These are phyloP conservation scores for Trichogramma pretiosum DNA, from an alignment of 1,140 invertebrate species.

Conservation along the genomic window DNA sequence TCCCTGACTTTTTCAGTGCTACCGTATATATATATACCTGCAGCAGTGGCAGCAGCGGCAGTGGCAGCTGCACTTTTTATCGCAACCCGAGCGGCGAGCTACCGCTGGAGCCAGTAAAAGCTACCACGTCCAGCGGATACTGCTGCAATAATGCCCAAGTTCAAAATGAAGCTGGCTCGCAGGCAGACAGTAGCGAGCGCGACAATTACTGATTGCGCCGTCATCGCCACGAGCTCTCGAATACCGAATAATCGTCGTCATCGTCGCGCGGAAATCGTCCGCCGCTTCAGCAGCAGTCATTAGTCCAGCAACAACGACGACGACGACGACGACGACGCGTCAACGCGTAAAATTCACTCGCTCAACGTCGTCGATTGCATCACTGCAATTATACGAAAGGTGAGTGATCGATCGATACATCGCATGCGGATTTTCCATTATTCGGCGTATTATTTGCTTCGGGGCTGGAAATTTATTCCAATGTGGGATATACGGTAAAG, in stretches of 20 bases:
- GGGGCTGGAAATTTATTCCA: too few species aligned
- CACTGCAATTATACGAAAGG: background rate
- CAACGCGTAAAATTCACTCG: background rate
- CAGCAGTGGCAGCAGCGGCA: background rate
- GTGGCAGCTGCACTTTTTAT: background rate
- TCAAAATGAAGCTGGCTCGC: conserved; percentile 26
- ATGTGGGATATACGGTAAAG: too few species aligned
- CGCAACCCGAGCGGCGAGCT: background rate
- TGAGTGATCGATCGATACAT: too few species aligned
- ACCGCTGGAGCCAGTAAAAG: background rate
- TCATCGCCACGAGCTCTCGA: background rate
- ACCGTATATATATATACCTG: too few species aligned
- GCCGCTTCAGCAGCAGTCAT: background rate
- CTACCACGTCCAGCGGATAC: background rate
- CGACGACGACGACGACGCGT: too few species aligned
- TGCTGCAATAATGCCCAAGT: conserved; percentile 26
- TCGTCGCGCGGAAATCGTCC: background rate
- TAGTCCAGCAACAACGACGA: background rate
- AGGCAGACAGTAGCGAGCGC: background rate
- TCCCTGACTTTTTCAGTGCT: too few species aligned
- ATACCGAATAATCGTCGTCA: background rate
- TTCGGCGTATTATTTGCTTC: too few species aligned
- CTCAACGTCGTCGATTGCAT: background rate
- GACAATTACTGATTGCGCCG: background rate
- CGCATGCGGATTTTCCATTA: too few species aligned